A percentile compares a stretch with the other conserved stretches of the same genome.
These are phyloP conservation scores for Psococerastis gibbosa DNA, from an alignment of 2,888 invertebrate genomes.

Conservation along the genomic window DNA sequence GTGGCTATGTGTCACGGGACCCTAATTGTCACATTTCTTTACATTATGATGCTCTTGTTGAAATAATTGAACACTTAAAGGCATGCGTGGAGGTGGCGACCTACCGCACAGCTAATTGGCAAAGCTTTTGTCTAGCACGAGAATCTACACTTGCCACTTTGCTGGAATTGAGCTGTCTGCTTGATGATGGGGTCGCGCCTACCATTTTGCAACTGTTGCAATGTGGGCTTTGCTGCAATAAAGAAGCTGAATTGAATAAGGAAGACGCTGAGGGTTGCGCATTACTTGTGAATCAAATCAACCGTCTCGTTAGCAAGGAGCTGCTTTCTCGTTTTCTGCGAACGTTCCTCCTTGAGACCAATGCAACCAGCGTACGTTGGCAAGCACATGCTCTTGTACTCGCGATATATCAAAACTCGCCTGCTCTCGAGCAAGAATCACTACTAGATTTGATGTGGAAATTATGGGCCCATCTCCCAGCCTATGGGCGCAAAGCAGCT, in stretches of 20 bases:
- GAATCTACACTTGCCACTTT: constrained; percentile 62
- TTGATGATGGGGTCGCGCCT: constrained; percentile 81
- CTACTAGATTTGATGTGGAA: constrained; percentile 74
- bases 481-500: constrained; percentile 82
- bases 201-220: constrained; percentile 79
- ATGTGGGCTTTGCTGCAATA: constrained; percentile 57
- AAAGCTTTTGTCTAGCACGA: constrained; percentile 60
- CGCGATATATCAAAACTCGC: constrained; percentile 71
- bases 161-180: constrained; percentile 54
- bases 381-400: constrained; percentile 78
- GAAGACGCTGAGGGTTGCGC: constrained; percentile 49
- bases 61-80: constrained; percentile 86
- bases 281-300: constrained; percentile 52
- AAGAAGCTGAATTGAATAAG: constrained; percentile 23
- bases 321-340: constrained; percentile 59
- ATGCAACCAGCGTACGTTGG: constrained; percentile 84
- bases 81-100: constrained; percentile 85
- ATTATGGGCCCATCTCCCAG: constrained; percentile 75
- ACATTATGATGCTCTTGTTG: constrained; percentile 79
- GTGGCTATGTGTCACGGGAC: constrained; percentile 30
- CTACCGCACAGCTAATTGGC: constrained; percentile 88
- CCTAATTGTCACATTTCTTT: constrained; percentile 34
- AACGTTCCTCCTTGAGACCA: constrained; percentile 83
- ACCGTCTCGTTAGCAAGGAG: constrained; percentile 32
- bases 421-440: constrained; percentile 52